Base-by-base conservation (phyloP, 2,888 invertebrate genomes). In the Acanthoscelides obtectus region DNA sequence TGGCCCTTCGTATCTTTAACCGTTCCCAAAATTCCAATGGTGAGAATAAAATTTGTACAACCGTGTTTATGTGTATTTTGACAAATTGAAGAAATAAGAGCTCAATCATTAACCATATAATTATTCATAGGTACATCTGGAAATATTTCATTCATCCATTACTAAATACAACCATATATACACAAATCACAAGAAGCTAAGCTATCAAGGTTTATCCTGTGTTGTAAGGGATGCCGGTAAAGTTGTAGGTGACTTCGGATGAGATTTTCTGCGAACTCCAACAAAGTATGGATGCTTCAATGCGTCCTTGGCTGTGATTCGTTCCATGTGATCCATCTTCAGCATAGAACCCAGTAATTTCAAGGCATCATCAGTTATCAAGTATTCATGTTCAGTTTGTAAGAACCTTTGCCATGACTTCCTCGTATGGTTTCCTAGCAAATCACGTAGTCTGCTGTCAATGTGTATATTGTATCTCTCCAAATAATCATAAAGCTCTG, bases 351-450 rank as follows among this genome's bases (percentile, higher is more conserved):
- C 85, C 45, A 85, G 74, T 21, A 85, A 80, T 75, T 84, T 80
- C 20, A 84, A 76, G 0, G 84, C 84, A 22, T 80, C 77, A n/a
- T 83, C 83, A 64, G 80, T 84, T n/a, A 85, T 81, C 69, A 85
- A 76, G 74, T 85, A 82, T 73, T 85, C 85, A 70, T 84, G 83
- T 76, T 85, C 85, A 0, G 83, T 80, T 64, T 80, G 83, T 21
- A 85, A 81, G 72, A 84, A 85, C 64, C 84, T 75, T 68, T 85
- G 84, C 85, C 85, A 85, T 3, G 83, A 80, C 73, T 84, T 85
- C 25, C 82, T 78, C 6, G 80, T 81, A 72, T 84, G 84, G 12
- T 76, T 75, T 0, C 82, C 83, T 12, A 85, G 27, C 45, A 77
- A 71, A 22, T 77, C 76, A 64, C 78, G 79, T 22, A 83, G 77